phyloP scores from a whole-genome alignment of 2,888 invertebrate species.

The Troides helena region DNA sequence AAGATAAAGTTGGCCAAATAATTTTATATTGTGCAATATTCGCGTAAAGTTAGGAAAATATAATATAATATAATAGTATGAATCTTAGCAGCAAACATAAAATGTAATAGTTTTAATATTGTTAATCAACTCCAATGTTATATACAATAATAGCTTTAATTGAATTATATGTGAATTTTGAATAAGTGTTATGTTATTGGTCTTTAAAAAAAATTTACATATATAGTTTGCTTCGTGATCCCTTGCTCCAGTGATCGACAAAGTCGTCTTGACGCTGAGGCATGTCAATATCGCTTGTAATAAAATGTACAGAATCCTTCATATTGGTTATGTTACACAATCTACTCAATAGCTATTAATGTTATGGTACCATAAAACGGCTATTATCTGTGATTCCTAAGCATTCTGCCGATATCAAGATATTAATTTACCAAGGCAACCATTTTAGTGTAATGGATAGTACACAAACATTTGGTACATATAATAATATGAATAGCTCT shows the following conservation, averaged over 20 bases:
- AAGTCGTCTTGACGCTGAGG: neutral
- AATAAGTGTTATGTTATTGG: neutral
- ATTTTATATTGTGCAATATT: no score
- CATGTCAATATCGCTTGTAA: constrained; percentile 10
- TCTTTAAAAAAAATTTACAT: constrained; percentile 6
- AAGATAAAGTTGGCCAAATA: no score
- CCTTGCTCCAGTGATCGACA: constrained; percentile 4
- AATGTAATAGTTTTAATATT: no score
- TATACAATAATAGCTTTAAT: no score
- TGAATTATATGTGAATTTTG: neutral
- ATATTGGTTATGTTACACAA: constrained; percentile 15
- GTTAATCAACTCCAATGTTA: no score
- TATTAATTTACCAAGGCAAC: neutral
- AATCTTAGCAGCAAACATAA: no score
- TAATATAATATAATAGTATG: no score
- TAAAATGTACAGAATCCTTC: constrained; percentile 8
- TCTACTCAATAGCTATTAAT: constrained; percentile 10
- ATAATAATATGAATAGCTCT: no score
- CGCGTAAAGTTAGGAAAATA: no score
- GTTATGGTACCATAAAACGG: constrained; percentile 16
- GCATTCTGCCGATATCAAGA: neutral
- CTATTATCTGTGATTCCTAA: constrained; percentile 13
- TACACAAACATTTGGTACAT: neutral
- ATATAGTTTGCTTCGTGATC: neutral
- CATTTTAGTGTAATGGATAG: neutral